Evolutionary conservation across 2,113 vertebrate genomes (phyloP).

Genomic region (Zapornia atra): DNA sequence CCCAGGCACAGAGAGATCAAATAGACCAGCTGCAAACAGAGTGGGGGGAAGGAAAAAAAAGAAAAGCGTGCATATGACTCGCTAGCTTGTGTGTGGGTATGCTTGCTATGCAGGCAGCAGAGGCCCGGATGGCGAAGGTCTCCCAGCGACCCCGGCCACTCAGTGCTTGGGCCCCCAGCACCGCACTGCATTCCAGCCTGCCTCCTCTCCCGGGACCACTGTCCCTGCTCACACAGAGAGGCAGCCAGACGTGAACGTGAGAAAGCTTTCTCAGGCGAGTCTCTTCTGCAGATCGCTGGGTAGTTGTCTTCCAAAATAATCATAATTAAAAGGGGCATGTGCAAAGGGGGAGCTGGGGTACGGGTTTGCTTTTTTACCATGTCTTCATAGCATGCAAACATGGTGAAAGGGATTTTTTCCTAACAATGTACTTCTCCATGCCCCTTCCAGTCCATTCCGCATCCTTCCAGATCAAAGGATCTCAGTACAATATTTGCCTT

Average conservation of each 20-base stretch:
- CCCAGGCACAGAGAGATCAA: conserved; percentile 68
- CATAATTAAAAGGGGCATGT: background rate
- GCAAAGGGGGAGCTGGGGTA: background rate
- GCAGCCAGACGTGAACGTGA: conserved; percentile 81
- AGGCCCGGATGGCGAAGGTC: conserved; percentile 36
- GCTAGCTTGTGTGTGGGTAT: background rate
- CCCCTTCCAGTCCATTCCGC: background rate
- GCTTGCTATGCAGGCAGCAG: conserved; percentile 27
- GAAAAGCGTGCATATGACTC: background rate
- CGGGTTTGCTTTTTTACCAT: background rate
- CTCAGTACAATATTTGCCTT: conserved; percentile 15
- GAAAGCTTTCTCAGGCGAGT: conserved; percentile 76
- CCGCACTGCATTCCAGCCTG: conserved; percentile 64
- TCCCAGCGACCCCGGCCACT: conserved; percentile 43
- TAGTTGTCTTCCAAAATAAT: background rate
- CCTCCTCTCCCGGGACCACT: conserved; percentile 66
- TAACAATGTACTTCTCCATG: background rate
- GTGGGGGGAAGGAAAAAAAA: background rate
- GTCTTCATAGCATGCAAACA: conserved; percentile 15
- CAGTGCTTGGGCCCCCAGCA: conserved; percentile 56
- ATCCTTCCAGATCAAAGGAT: conserved; percentile 45
- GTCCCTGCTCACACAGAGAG: conserved; percentile 66
- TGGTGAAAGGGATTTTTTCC: background rate
- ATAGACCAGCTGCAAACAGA: conserved; percentile 55
- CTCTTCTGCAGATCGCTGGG: background rate